These are phyloP conservation scores for Tragulus kanchil DNA, from an alignment of 2,113 vertebrate genomes.

Conservation along the genomic window DNA sequence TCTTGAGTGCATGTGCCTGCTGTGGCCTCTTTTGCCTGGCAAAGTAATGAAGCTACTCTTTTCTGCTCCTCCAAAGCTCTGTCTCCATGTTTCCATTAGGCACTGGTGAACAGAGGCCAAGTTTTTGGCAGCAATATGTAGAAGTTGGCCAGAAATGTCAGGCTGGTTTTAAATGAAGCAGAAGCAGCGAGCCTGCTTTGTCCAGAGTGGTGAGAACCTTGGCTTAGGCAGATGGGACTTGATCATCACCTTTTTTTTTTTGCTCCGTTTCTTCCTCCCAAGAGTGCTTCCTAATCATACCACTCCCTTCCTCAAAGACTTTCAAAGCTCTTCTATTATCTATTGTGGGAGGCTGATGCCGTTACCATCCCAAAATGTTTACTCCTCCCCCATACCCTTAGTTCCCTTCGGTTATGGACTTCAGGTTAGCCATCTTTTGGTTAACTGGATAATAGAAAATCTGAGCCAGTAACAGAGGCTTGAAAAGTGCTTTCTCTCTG, in stretches of 20 bases:
- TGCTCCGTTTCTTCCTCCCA: not conserved
- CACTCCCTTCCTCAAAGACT: no score
- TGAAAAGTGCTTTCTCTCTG: no score
- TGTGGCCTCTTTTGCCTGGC: not conserved
- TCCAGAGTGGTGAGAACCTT: not conserved
- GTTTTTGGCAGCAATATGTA: not conserved
- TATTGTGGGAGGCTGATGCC: no score
- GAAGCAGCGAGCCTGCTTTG: not conserved
- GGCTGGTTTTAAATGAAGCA: not conserved
- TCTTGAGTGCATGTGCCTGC: not conserved
- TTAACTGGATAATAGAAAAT: no score
- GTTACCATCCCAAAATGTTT: no score
- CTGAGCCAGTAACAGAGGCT: no score
- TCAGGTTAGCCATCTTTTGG: no score
- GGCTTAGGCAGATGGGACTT: not conserved
- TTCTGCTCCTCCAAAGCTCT: not conserved
- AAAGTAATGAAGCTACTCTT: not conserved
- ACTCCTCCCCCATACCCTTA: no score
- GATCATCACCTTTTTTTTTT: no score
- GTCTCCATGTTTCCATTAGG: not conserved
- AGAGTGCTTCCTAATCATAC: not conserved
- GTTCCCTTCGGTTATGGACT: no score
- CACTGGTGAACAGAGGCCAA: not conserved
- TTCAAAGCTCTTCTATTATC: no score
- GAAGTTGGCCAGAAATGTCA: not conserved